phyloP scores from a whole-genome alignment of 1,140 invertebrate genomes.

The Ectropis grisescens region DNA sequence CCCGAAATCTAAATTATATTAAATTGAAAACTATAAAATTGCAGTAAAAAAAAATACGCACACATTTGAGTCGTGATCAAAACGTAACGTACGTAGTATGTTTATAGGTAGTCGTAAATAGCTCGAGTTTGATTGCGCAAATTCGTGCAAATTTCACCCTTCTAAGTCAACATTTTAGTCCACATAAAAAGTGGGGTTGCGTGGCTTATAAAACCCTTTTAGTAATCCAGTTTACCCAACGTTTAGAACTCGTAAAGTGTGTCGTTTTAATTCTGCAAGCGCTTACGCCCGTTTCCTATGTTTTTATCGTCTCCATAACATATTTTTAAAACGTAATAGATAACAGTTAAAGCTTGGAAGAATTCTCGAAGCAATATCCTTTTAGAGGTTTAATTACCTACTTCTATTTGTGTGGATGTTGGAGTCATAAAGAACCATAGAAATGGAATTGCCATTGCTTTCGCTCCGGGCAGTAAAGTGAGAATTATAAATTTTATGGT shows the following conservation, averaged over 20 bases:
- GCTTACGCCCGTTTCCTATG: neutral
- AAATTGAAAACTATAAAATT: no score
- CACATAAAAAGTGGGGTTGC: constrained; percentile 9
- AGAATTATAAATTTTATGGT: constrained; percentile 28
- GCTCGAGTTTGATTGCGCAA: constrained; percentile 1
- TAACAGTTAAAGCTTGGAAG: neutral
- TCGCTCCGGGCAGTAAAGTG: constrained; percentile 33
- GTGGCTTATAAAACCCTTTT: constrained; percentile 8
- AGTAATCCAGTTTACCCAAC: constrained; percentile 5
- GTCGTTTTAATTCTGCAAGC: constrained; percentile 5
- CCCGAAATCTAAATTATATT: no score
- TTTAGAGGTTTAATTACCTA: constrained; percentile 23
- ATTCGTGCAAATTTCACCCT: constrained; percentile 1
- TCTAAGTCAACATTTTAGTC: constrained; percentile 10
- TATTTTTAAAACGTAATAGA: neutral
- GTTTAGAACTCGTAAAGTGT: constrained; percentile 9
- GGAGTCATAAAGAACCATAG: constrained; percentile 27
- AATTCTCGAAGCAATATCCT: no score
- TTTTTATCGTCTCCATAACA: constrained; percentile 1
- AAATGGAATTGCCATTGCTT: constrained; percentile 29
- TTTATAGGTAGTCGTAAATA: no score
- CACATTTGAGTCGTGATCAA: no score
- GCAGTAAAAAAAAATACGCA: no score
- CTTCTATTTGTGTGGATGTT: constrained; percentile 34
- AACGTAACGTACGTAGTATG: no score